These are phyloP conservation scores for Aplysina aerophoba DNA, from an alignment of 37 sponge, comb jelly and placozoan genomes.

Conservation along the genomic window DNA sequence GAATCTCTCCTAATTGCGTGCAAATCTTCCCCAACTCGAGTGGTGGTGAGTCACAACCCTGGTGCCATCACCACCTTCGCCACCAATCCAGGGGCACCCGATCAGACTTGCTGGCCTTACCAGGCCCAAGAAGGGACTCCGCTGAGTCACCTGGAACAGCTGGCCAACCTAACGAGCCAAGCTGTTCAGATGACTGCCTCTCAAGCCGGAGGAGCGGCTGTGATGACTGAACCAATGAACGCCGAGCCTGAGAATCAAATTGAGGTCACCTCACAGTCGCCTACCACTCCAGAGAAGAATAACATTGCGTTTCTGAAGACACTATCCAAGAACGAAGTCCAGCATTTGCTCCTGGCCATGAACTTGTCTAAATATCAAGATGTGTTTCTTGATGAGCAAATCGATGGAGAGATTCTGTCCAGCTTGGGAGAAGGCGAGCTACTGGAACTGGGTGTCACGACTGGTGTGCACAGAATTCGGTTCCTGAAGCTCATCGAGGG, in stretches of 20 bases:
- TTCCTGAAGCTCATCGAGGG: constrained; percentile 29
- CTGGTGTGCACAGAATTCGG: constrained; percentile 28
- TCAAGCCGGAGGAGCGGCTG: background rate
- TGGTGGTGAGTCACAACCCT: too few relatives aligned
- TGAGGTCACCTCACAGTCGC: background rate
- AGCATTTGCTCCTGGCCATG: constrained; percentile 16
- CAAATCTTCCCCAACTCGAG: background rate
- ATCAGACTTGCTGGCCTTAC: constrained; percentile 16
- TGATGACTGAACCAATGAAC: background rate
- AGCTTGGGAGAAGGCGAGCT: constrained; percentile 12
- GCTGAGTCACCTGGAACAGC: constrained; percentile 6
- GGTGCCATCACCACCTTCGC: too few relatives aligned
- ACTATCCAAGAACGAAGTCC: constrained; percentile 19
- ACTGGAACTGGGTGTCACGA: constrained; percentile 11
- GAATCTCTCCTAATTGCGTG: background rate
- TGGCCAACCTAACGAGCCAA: constrained; percentile 26
- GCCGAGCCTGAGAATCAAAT: background rate
- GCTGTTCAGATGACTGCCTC: constrained; percentile 6
- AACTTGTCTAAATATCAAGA: constrained; percentile 8
- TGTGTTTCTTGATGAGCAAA: constrained; percentile 3
- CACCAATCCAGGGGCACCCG: background rate
- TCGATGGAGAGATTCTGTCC: constrained; percentile 19
- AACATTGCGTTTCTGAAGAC: background rate
- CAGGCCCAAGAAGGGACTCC: background rate
- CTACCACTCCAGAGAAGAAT: background rate